Percentiles rank a stretch among this genome's conserved stretches.
Evolutionary conservation across 2,888 invertebrate species (phyloP).

Genomic region (Molorchus minor): DNA sequence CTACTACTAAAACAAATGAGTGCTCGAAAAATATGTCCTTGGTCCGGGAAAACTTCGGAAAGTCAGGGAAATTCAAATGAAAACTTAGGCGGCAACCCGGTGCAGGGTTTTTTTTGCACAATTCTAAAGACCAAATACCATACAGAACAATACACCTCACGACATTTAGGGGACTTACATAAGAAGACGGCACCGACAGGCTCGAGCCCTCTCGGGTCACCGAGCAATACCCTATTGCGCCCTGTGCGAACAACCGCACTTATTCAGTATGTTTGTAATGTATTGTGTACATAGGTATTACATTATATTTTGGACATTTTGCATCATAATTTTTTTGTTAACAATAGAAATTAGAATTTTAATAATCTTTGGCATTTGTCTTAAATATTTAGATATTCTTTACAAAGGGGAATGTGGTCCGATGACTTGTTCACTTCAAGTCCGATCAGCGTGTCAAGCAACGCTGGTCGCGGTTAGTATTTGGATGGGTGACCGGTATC

Average conservation of each 20-base stretch:
- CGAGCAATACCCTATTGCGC: constrained; percentile 63
- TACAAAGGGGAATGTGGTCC: too few relatives aligned
- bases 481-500: too few relatives aligned
- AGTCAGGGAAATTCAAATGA: neutral
- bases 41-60: neutral
- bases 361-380: too few relatives aligned
- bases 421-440: too few relatives aligned
- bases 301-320: constrained; percentile 34
- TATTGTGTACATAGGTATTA: constrained; percentile 18
- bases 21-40: too few relatives aligned
- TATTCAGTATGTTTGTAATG: constrained; percentile 43
- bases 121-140: constrained; percentile 35
- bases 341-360: too few relatives aligned
- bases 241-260: constrained; percentile 57
- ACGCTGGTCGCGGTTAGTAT: too few relatives aligned
- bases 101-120: constrained; percentile 34
- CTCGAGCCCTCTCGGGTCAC: constrained; percentile 75
- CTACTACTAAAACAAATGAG: too few relatives aligned
- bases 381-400: too few relatives aligned
- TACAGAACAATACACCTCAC: constrained; percentile 39
- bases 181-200: constrained; percentile 83
- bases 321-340: constrained; percentile 22
- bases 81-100: constrained; percentile 4
- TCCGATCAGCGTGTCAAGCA: too few relatives aligned
- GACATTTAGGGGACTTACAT: constrained; percentile 62